Evolutionary conservation across 1,140 invertebrate species (phyloP).

Genomic region (Drosophila insularis): DNA sequence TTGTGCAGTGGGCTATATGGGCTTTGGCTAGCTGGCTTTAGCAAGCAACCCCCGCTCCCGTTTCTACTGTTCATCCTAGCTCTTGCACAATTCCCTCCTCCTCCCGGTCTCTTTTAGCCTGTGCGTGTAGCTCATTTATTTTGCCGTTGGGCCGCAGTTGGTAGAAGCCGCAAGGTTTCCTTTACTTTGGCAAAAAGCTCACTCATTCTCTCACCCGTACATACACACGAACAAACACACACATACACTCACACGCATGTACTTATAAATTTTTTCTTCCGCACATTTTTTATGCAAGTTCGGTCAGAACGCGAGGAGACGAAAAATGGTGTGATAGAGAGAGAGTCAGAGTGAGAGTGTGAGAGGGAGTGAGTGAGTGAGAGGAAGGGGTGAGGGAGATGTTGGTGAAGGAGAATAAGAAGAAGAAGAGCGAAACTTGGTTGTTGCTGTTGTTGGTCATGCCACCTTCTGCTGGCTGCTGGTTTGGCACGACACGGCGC

Average conservation of each 20-base stretch:
- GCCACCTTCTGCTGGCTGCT: conserved; percentile 51
- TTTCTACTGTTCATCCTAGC: background rate
- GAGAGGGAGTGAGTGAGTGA: conserved; percentile 1
- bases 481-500: conserved; percentile 45
- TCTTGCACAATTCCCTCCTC: background rate
- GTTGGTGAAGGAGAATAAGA: conserved; percentile 1
- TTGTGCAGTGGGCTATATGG: conserved; percentile 13
- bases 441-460: conserved; percentile 53
- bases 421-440: conserved; percentile 52
- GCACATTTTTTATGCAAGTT: conserved; percentile 68
- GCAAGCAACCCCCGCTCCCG: background rate
- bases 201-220: conserved; percentile 14
- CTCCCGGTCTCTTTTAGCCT: background rate
- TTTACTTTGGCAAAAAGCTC: conserved; percentile 49
- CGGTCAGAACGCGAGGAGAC: conserved; percentile 20
- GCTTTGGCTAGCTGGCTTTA: conserved; percentile 8
- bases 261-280: conserved; percentile 72
- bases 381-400: conserved; percentile 6
- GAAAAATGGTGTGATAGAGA: background rate
- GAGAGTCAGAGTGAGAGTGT: too few relatives aligned
- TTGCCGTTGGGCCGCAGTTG: conserved; percentile 29
- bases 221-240: conserved; percentile 13
- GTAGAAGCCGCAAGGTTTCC: conserved; percentile 56
- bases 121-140: conserved; percentile 56
- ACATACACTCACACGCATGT: conserved; percentile 58